phyloP scores from a whole-genome alignment of 2,888 invertebrate species.

The Keiferia lycopersicella region DNA sequence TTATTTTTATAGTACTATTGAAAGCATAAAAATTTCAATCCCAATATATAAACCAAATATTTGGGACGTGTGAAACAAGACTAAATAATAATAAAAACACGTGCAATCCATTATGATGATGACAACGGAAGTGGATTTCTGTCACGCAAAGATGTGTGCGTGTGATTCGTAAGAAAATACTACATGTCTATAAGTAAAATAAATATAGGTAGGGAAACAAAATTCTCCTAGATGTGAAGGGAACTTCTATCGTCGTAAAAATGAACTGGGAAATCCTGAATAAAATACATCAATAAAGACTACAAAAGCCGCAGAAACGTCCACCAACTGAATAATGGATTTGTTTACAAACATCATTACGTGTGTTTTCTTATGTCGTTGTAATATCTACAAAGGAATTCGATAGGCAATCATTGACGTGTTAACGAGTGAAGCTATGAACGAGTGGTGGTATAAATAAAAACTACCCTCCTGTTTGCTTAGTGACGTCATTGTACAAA shows the following conservation, averaged over 20 bases:
- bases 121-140: conserved; percentile 58
- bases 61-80: neutral
- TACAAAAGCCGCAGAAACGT: conserved; percentile 9
- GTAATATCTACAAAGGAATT: conserved; percentile 4
- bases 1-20: too few relatives aligned
- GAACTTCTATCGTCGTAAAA: neutral
- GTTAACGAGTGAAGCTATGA: too few relatives aligned
- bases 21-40: too few relatives aligned
- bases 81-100: conserved; percentile 42
- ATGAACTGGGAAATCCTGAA: conserved; percentile 7
- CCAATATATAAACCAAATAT: too few relatives aligned
- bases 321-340: conserved; percentile 10
- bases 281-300: neutral
- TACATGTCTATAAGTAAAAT: too few relatives aligned
- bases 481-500: conserved; percentile 67
- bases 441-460: neutral
- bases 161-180: conserved; percentile 14
- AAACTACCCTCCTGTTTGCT: conserved; percentile 1
- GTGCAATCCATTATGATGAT: conserved; percentile 57
- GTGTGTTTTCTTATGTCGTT: conserved; percentile 12
- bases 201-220: neutral
- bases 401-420: neutral
- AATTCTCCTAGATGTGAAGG: too few relatives aligned
- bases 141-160: conserved; percentile 37
- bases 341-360: conserved; percentile 33